A percentile compares a stretch with the other conserved stretches of the same genome.
These are phyloP conservation scores for Masnerella sp. DNA, from an alignment of 2,888 invertebrate genomes.

Conservation along the genomic window DNA sequence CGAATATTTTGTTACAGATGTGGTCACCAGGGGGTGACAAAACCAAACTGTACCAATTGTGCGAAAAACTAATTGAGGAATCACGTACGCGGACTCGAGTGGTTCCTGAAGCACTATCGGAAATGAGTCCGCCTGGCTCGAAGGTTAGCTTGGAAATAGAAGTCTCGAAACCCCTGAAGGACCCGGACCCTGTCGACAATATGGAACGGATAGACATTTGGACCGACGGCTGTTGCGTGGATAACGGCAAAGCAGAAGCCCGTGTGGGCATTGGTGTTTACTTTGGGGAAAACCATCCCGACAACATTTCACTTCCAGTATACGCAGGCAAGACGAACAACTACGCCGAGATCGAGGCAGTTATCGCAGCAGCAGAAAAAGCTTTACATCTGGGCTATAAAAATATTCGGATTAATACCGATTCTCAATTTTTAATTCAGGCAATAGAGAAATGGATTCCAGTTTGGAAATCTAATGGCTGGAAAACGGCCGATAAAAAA, in stretches of 20 bases:
- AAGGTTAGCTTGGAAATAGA: too few species aligned
- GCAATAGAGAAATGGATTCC: constrained; percentile 11
- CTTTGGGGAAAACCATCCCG: background rate
- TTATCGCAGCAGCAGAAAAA: background rate
- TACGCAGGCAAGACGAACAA: background rate
- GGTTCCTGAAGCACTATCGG: background rate
- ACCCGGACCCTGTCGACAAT: background rate
- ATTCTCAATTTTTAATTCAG: constrained; percentile 6
- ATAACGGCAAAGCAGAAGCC: background rate
- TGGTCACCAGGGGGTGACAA: background rate
- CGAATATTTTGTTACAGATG: constrained; percentile 1
- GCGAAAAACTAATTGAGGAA: background rate
- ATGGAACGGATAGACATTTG: background rate
- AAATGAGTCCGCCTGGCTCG: too few species aligned
- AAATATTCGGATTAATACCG: constrained; percentile 8
- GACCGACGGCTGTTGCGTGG: constrained; percentile 9
- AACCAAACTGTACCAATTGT: background rate
- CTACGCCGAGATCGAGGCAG: constrained; percentile 9
- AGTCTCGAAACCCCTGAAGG: background rate
- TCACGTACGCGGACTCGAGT: background rate
- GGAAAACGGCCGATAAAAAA: constrained; percentile 1
- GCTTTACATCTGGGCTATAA: background rate
- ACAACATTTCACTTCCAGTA: background rate
- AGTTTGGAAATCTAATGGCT: background rate
- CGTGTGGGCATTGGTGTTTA: constrained; percentile 6